Evolutionary conservation across 2,113 vertebrate species (phyloP), one percentile per base, ranked within the genome.

Genomic region (Salvelinus fontinalis): DNA sequence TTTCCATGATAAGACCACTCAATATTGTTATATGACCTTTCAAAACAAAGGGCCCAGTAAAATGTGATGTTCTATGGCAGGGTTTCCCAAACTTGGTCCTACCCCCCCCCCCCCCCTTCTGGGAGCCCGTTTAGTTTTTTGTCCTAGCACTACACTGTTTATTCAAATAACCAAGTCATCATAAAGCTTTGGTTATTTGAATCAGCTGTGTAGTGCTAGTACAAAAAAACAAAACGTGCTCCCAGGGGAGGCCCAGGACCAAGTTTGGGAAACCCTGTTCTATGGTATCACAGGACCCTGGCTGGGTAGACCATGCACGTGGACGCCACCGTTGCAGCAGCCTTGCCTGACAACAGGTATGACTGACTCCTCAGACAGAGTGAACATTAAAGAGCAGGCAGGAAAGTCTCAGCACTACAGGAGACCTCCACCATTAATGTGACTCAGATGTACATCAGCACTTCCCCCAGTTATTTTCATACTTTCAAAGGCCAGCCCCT

Each of bases 391-490:
- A 78, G 74, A 75, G 39, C 73, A 82, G 34, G 64, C 76, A 83
- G 76, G 75, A 78, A 81, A 84, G 74, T 75, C 68, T 71, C 64
- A 16, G 22, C 68, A 24, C 74, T 49, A 80, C 49, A 76, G 75
- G 57, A 81, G 12, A 67, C 65, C 72, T 71, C 66, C 69, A 20
- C 79, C 79, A 76, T 75, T 90, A 89, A 89, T 88, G 60, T 16
- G 44, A 81, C 79, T 89, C 90, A 91, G 87, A 91, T 87, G 85
- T 82, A 44, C 67, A 69, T 27, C 18, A 14, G 31, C 34, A 69
- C 31, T 8, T 39, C 31, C 18, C 14, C 7, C 18, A 67, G 24
- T 64, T 68, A 67, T 54, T 78, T 70, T 70, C 54, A 68, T 76
- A 67, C 73, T 44, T 22, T 59, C 16, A 74, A 78, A 78, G 70